A percentile compares a stretch with the other conserved stretches of the same genome.
Evolutionary conservation across 2,888 invertebrate genomes (phyloP).

Genomic region (Drosophila flavopinicola): DNA sequence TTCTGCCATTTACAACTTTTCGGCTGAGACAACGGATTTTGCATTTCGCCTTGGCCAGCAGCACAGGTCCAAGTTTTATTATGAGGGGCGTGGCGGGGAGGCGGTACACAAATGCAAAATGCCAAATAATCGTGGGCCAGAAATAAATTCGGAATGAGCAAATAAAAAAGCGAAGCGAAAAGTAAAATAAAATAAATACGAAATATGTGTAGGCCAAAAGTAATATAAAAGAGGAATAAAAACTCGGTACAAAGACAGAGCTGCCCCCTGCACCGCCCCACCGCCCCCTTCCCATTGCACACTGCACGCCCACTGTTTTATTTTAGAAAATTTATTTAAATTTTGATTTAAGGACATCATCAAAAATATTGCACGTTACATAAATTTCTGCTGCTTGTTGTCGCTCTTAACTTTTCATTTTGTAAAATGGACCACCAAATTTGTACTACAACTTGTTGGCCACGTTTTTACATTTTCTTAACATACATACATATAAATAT

Average conservation of each 20-base stretch:
- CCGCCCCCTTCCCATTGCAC: not conserved
- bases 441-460: conserved; percentile 74
- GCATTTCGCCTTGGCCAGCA: conserved; percentile 36
- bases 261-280: not conserved
- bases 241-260: conserved; percentile 18
- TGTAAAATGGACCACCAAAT: conserved; percentile 78
- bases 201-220: conserved; percentile 53
- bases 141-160: conserved; percentile 55
- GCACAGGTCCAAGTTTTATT: conserved; percentile 45
- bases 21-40: conserved; percentile 63
- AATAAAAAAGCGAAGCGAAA: conserved; percentile 45
- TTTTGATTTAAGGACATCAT: conserved; percentile 80
- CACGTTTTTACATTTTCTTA: conserved; percentile 22
- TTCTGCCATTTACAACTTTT: conserved; percentile 43
- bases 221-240: conserved; percentile 48
- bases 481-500: conserved; percentile 15
- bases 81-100: conserved; percentile 11
- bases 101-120: conserved; percentile 50
- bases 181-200: conserved; percentile 60
- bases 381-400: conserved; percentile 64
- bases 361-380: conserved; percentile 80
- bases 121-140: conserved; percentile 66
- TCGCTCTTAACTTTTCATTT: conserved; percentile 72
- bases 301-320: conserved; percentile 34
- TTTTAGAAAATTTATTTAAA: conserved; percentile 75